These are phyloP conservation scores for Callorhinus ursinus DNA, from an alignment of 2,113 vertebrate genomes.

Conservation along the genomic window DNA sequence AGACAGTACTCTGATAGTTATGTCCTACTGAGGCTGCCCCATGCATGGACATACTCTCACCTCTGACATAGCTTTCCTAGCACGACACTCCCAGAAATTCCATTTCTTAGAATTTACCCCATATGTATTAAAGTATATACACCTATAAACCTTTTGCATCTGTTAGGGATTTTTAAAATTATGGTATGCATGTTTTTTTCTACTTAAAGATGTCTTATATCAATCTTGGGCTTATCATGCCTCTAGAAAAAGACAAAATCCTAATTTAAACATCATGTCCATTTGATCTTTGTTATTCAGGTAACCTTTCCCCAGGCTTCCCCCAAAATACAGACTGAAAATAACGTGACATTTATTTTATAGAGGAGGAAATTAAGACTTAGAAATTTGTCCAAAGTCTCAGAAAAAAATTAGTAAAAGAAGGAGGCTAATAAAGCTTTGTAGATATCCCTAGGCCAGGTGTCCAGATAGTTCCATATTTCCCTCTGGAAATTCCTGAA, in stretches of 20 bases:
- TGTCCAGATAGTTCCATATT: neutral
- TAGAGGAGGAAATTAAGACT: neutral
- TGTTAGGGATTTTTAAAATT: neutral
- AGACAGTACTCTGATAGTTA: neutral
- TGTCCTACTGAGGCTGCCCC: neutral
- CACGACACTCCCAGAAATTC: neutral
- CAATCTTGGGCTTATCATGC: neutral
- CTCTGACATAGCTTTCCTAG: neutral
- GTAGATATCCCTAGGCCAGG: neutral
- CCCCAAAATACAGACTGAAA: neutral
- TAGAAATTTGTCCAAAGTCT: neutral
- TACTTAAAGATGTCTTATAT: neutral
- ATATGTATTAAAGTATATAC: neutral
- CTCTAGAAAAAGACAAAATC: constrained; percentile 18
- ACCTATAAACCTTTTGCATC: neutral
- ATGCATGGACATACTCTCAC: neutral
- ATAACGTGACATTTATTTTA: neutral
- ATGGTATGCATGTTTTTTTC: neutral
- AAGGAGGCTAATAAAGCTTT: neutral
- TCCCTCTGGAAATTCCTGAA: neutral
- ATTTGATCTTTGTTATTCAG: constrained; percentile 1
- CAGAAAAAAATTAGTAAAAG: neutral
- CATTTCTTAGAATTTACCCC: neutral
- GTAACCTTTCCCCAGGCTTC: neutral
- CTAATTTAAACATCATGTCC: neutral